Evolutionary conservation across 1,140 invertebrate genomes (phyloP), one percentile per base, ranked within the genome.

Genomic region (Calliopsis andreniformis): DNA sequence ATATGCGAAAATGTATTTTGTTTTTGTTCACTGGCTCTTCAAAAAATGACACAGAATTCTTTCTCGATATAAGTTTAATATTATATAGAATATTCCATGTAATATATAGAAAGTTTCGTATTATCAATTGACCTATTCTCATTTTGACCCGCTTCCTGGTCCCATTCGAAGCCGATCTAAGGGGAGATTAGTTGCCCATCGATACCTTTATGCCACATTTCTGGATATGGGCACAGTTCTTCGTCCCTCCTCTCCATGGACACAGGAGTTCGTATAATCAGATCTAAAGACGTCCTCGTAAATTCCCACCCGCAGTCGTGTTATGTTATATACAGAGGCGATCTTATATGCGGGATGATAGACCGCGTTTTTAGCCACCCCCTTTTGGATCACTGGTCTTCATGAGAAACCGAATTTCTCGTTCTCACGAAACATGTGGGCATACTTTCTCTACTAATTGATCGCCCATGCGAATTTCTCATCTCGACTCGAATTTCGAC

Each of bases 341-440:
- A 85, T 80, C 73, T 58, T 76, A 84, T 76, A 84, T 88, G 87
- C 87, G 87, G 87, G 87, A 88, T 66, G 80, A 82, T 78, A 67
- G 53, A 23, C 45, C 49, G 68, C 61, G 73, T 76, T 83, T 80
- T 68, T 73, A 62, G 58, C 18, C 28, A 56, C 58, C 79, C 73
- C 71, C 58, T 73, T 64, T 59, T 63, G 58, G 70, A 55, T 5
- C 61, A 53, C 70, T 20, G 75, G 72, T 51, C 69, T 67, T 79
- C 80, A 86, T 66, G 80, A 84, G 77, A 87, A 87, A 73, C 69
- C 51, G 82, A 85, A 83, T 80, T 75, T 56, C 62, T 56, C 62
- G 76, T 87, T 88, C 87, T 88, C 87, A 88, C 87, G 87, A 76
- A 86, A 82, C 20, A 88, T 88, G 87, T 82, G 87, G 87, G 87